phyloP scores from a whole-genome alignment of 2,797 vertebrate species.

The Ara ararauna region DNA sequence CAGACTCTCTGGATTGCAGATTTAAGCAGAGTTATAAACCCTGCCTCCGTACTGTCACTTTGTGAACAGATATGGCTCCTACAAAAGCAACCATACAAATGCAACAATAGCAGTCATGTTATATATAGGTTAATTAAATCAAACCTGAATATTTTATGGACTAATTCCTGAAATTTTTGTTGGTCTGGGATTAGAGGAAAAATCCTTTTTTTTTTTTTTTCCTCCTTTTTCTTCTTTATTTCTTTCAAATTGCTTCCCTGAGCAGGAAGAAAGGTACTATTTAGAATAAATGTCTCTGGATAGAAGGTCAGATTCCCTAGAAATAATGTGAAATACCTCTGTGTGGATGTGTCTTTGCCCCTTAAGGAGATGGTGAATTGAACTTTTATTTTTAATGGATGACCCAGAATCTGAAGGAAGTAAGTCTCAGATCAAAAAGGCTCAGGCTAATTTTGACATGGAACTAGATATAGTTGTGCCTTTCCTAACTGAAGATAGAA shows the following conservation, averaged over 20 bases:
- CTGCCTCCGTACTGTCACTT: neutral
- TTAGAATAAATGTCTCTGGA: neutral
- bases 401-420: neutral
- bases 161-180: neutral
- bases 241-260: neutral
- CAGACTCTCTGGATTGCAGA: neutral
- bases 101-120: neutral
- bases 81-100: neutral
- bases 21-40: neutral
- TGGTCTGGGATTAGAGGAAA: neutral
- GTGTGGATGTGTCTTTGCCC: neutral
- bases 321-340: neutral
- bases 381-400: neutral
- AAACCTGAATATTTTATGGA: neutral
- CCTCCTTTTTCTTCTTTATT: rapidly evolving
- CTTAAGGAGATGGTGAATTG: neutral
- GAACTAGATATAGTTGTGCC: neutral
- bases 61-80: neutral
- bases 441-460: neutral
- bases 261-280: neutral
- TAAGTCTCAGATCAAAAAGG: neutral
- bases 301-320: neutral
- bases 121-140: neutral
- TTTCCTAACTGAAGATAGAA: neutral
- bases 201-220: neutral